phyloP scores from a whole-genome alignment of 2,113 vertebrate genomes.

The Acrocephalus kingi region DNA sequence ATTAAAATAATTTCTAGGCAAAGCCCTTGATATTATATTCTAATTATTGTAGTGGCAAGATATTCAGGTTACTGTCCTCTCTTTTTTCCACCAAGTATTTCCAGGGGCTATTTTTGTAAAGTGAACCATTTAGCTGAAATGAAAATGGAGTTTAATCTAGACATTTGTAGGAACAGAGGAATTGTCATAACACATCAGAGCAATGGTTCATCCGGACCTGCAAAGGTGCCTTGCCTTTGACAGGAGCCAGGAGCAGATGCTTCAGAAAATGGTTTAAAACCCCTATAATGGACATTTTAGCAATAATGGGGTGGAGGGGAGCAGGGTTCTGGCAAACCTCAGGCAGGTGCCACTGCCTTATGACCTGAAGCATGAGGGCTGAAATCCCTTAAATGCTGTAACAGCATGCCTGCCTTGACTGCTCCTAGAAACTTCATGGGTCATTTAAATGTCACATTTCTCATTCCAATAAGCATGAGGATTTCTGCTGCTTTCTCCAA shows the following conservation, averaged over 20 bases:
- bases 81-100: background rate
- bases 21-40: background rate
- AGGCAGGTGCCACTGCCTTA: background rate
- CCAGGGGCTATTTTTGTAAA: background rate
- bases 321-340: background rate
- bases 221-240: slow-evolving; percentile 5
- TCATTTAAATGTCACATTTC: background rate
- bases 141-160: slow-evolving; percentile 1
- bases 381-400: background rate
- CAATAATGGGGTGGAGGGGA: background rate
- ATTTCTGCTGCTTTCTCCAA: background rate
- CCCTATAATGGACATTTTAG: background rate
- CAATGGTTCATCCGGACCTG: background rate
- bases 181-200: background rate
- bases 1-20: background rate
- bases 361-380: background rate
- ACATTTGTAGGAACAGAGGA: background rate
- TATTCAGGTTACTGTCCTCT: background rate
- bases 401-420: background rate
- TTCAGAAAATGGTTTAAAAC: slow-evolving; percentile 14
- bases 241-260: slow-evolving; percentile 8
- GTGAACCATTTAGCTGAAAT: background rate
- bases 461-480: background rate
- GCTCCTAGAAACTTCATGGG: background rate
- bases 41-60: background rate